These are phyloP conservation scores for Erebia ligea DNA, from an alignment of 2,888 invertebrate genomes.

Conservation along the genomic window DNA sequence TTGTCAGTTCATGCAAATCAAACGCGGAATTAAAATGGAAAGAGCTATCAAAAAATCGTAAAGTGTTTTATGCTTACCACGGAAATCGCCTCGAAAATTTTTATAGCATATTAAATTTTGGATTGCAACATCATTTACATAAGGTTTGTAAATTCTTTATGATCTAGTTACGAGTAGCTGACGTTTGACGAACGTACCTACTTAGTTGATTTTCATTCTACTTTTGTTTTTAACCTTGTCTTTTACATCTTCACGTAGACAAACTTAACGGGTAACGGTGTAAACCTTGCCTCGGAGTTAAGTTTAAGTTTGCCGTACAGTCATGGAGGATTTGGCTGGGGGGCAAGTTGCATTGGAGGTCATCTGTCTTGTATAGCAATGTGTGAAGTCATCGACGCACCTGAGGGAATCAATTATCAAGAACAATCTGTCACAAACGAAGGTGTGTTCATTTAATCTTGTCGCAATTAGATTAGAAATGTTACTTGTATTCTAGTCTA, in stretches of 20 bases:
- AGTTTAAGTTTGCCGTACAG: slow-evolving; percentile 88
- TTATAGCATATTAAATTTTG: slow-evolving; percentile 90
- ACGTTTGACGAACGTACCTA: not conserved
- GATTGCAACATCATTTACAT: slow-evolving; percentile 88
- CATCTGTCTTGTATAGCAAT: slow-evolving; percentile 90
- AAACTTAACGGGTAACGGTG: slow-evolving; percentile 87
- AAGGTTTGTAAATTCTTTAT: slow-evolving; percentile 69
- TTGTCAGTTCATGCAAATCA: slow-evolving; percentile 80
- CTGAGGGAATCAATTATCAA: slow-evolving; percentile 83
- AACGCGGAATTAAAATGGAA: slow-evolving; percentile 84
- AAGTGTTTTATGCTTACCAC: slow-evolving; percentile 88
- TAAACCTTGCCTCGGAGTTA: slow-evolving; percentile 90
- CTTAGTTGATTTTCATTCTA: not conserved
- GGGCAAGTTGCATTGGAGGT: slow-evolving; percentile 89
- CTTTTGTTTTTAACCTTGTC: slow-evolving; percentile 5
- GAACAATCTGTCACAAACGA: slow-evolving; percentile 65
- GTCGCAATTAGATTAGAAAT: not conserved
- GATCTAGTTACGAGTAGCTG: not conserved
- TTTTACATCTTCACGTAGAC: slow-evolving; percentile 66
- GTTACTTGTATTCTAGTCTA: too few relatives aligned
- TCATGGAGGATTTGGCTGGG: slow-evolving; percentile 89
- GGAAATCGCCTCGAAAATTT: slow-evolving; percentile 92
- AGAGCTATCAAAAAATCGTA: slow-evolving; percentile 78
- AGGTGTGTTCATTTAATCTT: slow-evolving; percentile 50
- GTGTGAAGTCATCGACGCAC: slow-evolving; percentile 90